Evolutionary conservation across 2,113 vertebrate genomes (phyloP).

Genomic region (Clarias magur): DNA sequence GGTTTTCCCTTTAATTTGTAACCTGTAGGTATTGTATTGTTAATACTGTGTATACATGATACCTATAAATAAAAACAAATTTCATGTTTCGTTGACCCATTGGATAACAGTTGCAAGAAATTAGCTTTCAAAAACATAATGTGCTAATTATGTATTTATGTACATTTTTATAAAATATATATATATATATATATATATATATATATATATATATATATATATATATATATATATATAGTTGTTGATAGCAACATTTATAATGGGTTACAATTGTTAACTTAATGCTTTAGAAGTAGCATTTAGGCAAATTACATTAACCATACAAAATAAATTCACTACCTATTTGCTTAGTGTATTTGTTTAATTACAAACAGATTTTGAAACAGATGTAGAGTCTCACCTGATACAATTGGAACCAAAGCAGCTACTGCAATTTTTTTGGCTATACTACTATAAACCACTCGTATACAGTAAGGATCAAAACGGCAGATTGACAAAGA

Average conservation of each 20-base stretch:
- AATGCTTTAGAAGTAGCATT: not conserved
- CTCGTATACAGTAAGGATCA: not conserved
- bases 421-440: too few relatives aligned
- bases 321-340: too few relatives aligned
- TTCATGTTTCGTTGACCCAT: not conserved
- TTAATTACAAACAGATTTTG: too few relatives aligned
- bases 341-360: too few relatives aligned
- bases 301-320: not conserved
- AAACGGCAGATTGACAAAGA: not conserved
- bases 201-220: not conserved
- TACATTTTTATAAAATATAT: not conserved
- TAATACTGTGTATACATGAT: too few relatives aligned
- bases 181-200: too few relatives aligned
- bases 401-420: too few relatives aligned
- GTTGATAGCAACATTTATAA: not conserved
- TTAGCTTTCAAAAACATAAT: not conserved
- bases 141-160: not conserved
- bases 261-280: not conserved
- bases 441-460: not conserved
- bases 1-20: not conserved
- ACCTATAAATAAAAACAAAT: not conserved
- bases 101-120: conserved; percentile 1
- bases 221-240: not conserved
- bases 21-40: not conserved
- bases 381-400: too few relatives aligned